Evolutionary conservation across 2,797 vertebrate species (phyloP).

Genomic region (Onychomys leucogaster): DNA sequence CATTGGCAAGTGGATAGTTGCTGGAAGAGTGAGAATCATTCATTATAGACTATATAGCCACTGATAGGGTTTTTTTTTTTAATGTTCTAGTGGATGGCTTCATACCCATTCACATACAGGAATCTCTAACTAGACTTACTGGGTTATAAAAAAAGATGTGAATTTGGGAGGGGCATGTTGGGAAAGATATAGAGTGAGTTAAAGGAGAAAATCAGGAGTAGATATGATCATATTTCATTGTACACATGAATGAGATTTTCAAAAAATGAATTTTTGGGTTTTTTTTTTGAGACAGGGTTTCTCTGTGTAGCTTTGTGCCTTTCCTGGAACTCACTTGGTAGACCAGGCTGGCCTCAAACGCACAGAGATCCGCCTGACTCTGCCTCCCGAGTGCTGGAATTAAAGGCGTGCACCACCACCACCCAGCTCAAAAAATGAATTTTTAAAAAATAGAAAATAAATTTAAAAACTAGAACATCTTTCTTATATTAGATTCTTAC

Average conservation of each 20-base stretch:
- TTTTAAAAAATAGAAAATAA: not conserved
- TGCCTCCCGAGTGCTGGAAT: no score
- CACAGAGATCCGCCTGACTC: no score
- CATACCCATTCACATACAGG: not conserved
- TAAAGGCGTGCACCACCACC: no score
- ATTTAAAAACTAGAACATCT: not conserved
- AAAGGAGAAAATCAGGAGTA: not conserved
- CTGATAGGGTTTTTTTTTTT: not conserved
- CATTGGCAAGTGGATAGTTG: not conserved
- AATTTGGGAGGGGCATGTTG: not conserved
- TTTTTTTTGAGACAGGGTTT: no score
- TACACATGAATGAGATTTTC: not conserved
- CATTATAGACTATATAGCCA: not conserved
- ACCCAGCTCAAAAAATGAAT: not conserved
- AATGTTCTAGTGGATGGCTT: not conserved
- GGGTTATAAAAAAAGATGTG: not conserved
- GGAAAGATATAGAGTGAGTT: not conserved
- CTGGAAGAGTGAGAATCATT: not conserved
- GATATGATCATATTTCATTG: not conserved
- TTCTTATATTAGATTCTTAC: constrained; percentile 43
- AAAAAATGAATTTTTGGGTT: not conserved
- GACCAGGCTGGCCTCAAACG: no score
- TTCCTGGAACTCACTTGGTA: no score
- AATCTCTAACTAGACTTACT: not conserved
- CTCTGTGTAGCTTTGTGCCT: no score